phyloP scores from a whole-genome alignment of 2,888 invertebrate genomes.

The Philereme vetulata region DNA sequence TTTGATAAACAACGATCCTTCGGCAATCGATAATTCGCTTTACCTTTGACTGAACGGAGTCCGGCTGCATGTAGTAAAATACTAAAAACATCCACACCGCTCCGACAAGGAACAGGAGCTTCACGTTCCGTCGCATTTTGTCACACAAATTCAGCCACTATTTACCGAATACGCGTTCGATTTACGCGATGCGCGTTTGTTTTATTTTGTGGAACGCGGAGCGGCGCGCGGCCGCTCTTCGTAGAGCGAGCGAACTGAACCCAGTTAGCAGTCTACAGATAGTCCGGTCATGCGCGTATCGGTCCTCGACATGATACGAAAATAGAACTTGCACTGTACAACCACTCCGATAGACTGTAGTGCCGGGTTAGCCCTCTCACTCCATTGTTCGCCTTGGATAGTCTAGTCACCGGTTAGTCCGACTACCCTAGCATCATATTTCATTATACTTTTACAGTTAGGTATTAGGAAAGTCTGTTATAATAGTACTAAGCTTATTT shows the following conservation, averaged over 20 bases:
- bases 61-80: slow-evolving; percentile 78
- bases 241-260: slow-evolving; percentile 70
- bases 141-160: slow-evolving; percentile 44
- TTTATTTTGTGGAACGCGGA: slow-evolving; percentile 45
- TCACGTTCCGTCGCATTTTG: slow-evolving; percentile 75
- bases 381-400: slow-evolving; percentile 45
- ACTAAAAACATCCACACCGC: slow-evolving; percentile 76
- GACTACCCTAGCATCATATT: no score
- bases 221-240: slow-evolving; percentile 80
- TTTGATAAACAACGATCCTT: slow-evolving; percentile 48
- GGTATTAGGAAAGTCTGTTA: no score
- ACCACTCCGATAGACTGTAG: slow-evolving; percentile 39
- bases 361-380: slow-evolving; percentile 44
- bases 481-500: no score
- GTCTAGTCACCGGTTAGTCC: no score
- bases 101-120: slow-evolving; percentile 71
- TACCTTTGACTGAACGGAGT: slow-evolving; percentile 70
- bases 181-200: slow-evolving; percentile 48
- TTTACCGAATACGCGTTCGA: slow-evolving; percentile 38
- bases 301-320: slow-evolving; percentile 63
- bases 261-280: slow-evolving; percentile 49
- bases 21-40: slow-evolving; percentile 33
- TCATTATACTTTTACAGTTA: no score
- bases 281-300: slow-evolving; percentile 75
- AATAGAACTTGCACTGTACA: slow-evolving; percentile 62